phyloP scores from a whole-genome alignment of 2,888 invertebrate genomes.

The Prenolepis imparis region DNA sequence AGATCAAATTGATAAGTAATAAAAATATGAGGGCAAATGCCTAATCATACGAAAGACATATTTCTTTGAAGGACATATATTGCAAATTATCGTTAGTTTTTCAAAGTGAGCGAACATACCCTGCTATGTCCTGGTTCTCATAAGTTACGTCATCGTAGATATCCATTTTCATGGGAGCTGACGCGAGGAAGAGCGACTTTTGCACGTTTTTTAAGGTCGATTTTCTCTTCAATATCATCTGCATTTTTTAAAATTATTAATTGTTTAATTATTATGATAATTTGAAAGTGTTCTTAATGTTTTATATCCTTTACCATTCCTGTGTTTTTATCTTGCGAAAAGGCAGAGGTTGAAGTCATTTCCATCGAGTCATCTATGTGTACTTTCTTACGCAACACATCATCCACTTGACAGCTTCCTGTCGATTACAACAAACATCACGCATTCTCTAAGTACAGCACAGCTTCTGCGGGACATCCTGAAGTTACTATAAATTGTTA shows the following conservation, averaged over 20 bases:
- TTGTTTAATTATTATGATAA: background rate
- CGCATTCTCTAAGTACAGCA: background rate
- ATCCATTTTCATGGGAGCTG: conserved; percentile 62
- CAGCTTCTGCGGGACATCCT: background rate
- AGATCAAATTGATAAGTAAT: background rate
- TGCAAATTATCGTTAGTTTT: background rate
- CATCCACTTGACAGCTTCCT: conserved; percentile 58
- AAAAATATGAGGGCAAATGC: background rate
- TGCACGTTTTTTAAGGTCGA: conserved; percentile 68
- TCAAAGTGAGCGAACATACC: conserved; percentile 43
- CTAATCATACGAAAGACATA: background rate
- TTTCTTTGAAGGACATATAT: background rate
- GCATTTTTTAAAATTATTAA: conserved; percentile 14
- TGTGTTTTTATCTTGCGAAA: conserved; percentile 17
- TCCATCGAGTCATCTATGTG: conserved; percentile 54
- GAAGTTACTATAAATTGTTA: background rate
- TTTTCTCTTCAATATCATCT: conserved; percentile 72
- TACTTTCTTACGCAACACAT: conserved; percentile 28
- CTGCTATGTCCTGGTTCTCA: conserved; percentile 54
- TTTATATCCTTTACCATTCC: conserved; percentile 57
- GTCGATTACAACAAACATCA: conserved; percentile 14
- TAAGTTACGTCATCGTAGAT: conserved; percentile 65
- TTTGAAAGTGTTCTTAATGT: background rate
- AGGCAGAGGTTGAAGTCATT: conserved; percentile 28
- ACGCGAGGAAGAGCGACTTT: conserved; percentile 64